phyloP scores from a whole-genome alignment of 2,888 invertebrate species.

The Polylopha cassiicola region DNA sequence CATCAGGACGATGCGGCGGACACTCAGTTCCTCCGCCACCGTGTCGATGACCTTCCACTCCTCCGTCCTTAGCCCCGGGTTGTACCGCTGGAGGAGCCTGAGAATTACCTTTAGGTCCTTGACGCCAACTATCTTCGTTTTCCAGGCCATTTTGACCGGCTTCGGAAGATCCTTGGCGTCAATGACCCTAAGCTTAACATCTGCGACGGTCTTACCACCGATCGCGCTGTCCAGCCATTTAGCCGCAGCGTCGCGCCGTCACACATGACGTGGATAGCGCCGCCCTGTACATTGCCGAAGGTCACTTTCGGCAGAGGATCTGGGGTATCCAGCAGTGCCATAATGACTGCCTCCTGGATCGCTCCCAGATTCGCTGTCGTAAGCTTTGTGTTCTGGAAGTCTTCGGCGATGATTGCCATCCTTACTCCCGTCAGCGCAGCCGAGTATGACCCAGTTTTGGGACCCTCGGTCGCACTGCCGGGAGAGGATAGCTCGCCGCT shows the following conservation, averaged over 20 bases:
- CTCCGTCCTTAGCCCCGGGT: constrained; percentile 1
- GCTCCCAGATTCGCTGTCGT: not conserved
- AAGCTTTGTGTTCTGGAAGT: not conserved
- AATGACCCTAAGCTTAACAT: not conserved
- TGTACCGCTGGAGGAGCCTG: constrained; percentile 1
- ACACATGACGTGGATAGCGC: not conserved
- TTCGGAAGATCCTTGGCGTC: constrained; percentile 6
- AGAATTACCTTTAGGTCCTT: not conserved
- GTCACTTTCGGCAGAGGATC: not conserved
- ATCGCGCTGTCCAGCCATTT: not conserved
- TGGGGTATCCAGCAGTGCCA: not conserved
- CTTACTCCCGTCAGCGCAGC: not conserved
- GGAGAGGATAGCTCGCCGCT: not conserved
- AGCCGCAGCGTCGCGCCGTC: not conserved
- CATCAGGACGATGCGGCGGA: constrained; percentile 1
- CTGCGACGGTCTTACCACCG: not conserved
- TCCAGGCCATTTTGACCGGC: constrained; percentile 9
- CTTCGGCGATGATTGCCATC: not conserved
- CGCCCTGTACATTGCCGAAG: not conserved
- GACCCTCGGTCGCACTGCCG: not conserved
- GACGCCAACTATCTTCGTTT: not conserved
- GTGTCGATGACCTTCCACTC: constrained; percentile 3
- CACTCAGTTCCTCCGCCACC: not conserved
- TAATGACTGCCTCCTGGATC: not conserved
- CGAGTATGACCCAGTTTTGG: not conserved